Conservation (phyloP, 1,140 invertebrate genomes). For the Sminthurides bifidus region DNA sequence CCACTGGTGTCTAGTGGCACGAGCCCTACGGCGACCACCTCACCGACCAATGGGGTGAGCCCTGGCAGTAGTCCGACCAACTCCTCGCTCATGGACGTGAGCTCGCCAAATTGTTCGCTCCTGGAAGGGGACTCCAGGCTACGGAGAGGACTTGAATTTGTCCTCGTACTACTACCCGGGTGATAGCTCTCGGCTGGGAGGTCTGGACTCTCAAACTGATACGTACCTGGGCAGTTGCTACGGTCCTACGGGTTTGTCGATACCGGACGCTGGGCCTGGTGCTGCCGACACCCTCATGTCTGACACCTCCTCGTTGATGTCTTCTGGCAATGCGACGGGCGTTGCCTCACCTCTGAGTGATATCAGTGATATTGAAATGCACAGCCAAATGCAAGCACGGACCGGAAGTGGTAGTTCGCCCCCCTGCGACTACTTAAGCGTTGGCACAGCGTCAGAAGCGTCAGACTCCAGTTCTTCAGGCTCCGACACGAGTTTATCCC, state of each 20-base stretch:
- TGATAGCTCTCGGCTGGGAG: neutral
- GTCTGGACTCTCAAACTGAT: conserved; percentile 2
- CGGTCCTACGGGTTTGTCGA: neutral
- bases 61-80: neutral
- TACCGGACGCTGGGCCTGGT: neutral
- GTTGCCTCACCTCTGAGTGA: neutral
- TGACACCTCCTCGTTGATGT: too few relatives aligned
- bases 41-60: neutral
- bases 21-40: neutral
- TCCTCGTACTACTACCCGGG: conserved; percentile 24
- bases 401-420: too few relatives aligned
- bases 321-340: neutral
- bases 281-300: neutral
- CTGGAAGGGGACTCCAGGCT: conserved; percentile 30
- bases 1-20: too few relatives aligned
- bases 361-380: conserved; percentile 15
- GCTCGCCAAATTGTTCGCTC: conserved; percentile 1
- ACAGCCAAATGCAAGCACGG: too few relatives aligned
- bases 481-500: too few relatives aligned
- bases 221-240: neutral
- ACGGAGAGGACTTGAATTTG: conserved; percentile 26
- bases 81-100: neutral
- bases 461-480: too few relatives aligned
- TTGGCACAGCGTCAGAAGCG: too few relatives aligned
- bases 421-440: too few relatives aligned